A percentile compares a stretch with the other conserved stretches of the same genome.
Evolutionary conservation across 2,888 invertebrate genomes (phyloP).

Genomic region (Trissolcus brochymenae): DNA sequence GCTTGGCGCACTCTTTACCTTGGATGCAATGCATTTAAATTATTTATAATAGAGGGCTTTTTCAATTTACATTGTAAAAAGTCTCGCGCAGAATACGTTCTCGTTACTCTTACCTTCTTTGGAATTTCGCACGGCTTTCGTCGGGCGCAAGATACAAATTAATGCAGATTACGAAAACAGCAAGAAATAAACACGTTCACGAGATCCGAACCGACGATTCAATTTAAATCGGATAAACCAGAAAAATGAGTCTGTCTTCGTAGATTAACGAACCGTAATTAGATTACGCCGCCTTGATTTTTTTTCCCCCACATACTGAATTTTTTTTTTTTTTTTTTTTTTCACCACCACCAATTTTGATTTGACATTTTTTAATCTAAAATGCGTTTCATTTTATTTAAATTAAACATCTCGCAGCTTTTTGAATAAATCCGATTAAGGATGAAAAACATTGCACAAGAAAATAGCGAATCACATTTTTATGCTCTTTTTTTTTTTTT

Average conservation of each 20-base stretch:
- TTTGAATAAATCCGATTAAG: not conserved
- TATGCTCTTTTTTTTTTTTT: not conserved
- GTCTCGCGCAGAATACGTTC: slow-evolving; percentile 22
- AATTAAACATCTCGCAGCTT: not conserved
- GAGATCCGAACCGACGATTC: slow-evolving; percentile 35
- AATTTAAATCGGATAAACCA: slow-evolving; percentile 29
- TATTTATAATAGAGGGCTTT: slow-evolving; percentile 67
- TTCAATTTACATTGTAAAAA: slow-evolving; percentile 66
- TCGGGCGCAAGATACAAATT: slow-evolving; percentile 41
- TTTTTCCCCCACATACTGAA: not conserved
- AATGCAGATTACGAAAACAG: slow-evolving; percentile 47
- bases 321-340: no score
- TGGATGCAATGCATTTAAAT: slow-evolving; percentile 67
- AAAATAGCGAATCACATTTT: not conserved
- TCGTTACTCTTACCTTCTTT: slow-evolving; percentile 32
- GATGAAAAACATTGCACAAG: not conserved
- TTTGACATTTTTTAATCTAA: not conserved
- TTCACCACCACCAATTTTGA: no score
- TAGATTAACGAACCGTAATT: slow-evolving; percentile 16
- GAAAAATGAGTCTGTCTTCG: slow-evolving; percentile 25
- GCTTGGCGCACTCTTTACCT: slow-evolving; percentile 36
- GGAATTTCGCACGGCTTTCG: slow-evolving; percentile 39
- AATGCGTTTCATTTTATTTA: not conserved
- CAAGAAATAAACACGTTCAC: slow-evolving; percentile 48
- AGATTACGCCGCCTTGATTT: not conserved